Evolutionary conservation across 1,140 invertebrate species (phyloP), one percentile per base, ranked within the genome.

Genomic region (Diachasmimorpha longicaudata): DNA sequence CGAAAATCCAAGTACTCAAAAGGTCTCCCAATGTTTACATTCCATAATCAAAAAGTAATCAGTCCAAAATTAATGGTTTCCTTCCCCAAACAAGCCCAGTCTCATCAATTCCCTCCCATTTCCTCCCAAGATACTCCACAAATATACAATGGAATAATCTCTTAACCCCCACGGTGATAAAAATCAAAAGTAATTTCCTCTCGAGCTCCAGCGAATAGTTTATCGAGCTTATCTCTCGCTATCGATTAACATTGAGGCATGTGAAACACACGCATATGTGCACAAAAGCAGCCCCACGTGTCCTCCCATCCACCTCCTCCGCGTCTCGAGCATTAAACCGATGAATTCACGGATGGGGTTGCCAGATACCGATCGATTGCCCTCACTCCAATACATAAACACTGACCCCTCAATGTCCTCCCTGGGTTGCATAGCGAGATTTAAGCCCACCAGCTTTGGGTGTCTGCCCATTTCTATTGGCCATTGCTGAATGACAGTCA

Each of bases 301-400:
- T 36, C 21, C 36, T 52, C 48, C 14, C 19, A 5, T 72, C 36
- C 48, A 5, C 23, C 63, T 31, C 8, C 63, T 74, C 42, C 21
- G n/a, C 3, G 48, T 68, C 66, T 70, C 66, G 23, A 42, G 66
- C 73, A 75, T 75, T 75, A 75, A 75, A 75, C 73, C 73, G 73
- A 75, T 75, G 73, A 75, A 69, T 75, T 46, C 42, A 52, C 25
- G 37, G 39, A 74, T 46, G 44, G 73, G 73, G 23, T 48, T 48
- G 58, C 8, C 46, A 72, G 55, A 55, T 36, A 42, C 31, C 71
- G 25, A 75, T 75, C 73, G 73, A 75, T 75, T 73, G 21, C 31
- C 55, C 52, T 55, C 46, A 58, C 52, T 63, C 58, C 58, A 25
- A 31, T 31, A 25, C 58, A 63, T 63, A 31, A 25, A 63, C 23